Evolutionary conservation across 2,888 invertebrate genomes (phyloP).

Genomic region (Macrophya alboannulata): DNA sequence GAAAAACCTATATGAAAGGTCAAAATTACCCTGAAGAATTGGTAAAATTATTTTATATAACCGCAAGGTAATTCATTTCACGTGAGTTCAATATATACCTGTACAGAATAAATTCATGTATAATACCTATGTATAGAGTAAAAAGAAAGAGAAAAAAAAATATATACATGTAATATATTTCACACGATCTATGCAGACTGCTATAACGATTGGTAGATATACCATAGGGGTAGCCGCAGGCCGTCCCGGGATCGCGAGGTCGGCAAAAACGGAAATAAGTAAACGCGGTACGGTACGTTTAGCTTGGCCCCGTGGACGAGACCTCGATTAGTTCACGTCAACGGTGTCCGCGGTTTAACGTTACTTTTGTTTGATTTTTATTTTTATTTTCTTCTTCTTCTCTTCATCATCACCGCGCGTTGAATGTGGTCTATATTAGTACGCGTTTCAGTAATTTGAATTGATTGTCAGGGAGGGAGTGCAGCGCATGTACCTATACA

Average conservation of each 20-base stretch:
- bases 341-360: slow-evolving; percentile 19
- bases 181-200: slow-evolving; percentile 1
- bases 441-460: slow-evolving; percentile 55
- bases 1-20: too few species aligned
- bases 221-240: background rate
- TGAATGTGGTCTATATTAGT: slow-evolving; percentile 46
- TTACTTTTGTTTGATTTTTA: background rate
- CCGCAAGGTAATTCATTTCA: too few species aligned
- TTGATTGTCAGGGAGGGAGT: slow-evolving; percentile 47
- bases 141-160: background rate
- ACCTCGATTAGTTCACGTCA: slow-evolving; percentile 55
- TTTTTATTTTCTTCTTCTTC: slow-evolving; percentile 4
- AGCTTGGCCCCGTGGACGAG: slow-evolving; percentile 35
- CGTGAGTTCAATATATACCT: too few species aligned
- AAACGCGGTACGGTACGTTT: slow-evolving; percentile 46
- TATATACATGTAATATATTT: background rate
- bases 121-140: too few species aligned
- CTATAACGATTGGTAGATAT: background rate
- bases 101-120: background rate
- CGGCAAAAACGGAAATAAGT: slow-evolving; percentile 52
- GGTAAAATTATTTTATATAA: too few species aligned
- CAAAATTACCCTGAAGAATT: too few species aligned
- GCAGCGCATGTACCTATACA: too few species aligned
- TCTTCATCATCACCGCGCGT: background rate
- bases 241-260: background rate